Conservation (phyloP, 2,888 invertebrate genomes). For the Pantelozetes paolii region DNA sequence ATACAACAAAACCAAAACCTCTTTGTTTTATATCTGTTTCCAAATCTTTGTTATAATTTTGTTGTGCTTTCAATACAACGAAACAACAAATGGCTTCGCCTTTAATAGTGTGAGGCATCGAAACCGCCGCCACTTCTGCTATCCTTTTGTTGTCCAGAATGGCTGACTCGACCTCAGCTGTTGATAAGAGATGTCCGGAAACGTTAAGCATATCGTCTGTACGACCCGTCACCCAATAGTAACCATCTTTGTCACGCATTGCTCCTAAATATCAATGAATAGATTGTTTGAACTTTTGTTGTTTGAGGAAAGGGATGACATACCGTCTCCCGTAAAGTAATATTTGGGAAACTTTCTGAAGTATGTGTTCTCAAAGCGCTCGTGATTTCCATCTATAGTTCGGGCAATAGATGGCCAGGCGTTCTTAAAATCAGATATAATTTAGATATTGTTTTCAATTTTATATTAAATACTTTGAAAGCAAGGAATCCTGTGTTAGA, state of each 20-base stretch:
- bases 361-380: conserved; percentile 78
- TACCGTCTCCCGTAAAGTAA: conserved; percentile 97
- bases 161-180: conserved; percentile 71
- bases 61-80: conserved; percentile 72
- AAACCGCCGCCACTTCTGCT: conserved; percentile 93
- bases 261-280: conserved; percentile 63
- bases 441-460: neutral
- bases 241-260: conserved; percentile 84
- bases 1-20: conserved; percentile 48
- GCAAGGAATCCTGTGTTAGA: conserved; percentile 88
- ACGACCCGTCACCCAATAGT: conserved; percentile 91
- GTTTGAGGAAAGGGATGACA: conserved; percentile 48
- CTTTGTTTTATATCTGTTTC: conserved; percentile 67
- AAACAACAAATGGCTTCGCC: conserved; percentile 97
- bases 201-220: conserved; percentile 99
- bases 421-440: conserved; percentile 52
- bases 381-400: conserved; percentile 83
- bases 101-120: conserved; percentile 88
- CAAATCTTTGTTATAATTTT: conserved; percentile 64
- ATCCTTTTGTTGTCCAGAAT: conserved; percentile 59
- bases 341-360: conserved; percentile 94
- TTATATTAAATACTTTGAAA: conserved; percentile 59
- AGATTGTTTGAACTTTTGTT: neutral
- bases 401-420: conserved; percentile 99
- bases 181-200: conserved; percentile 95